Evolutionary conservation across 92 coral and sea anemone species (phyloP), one percentile per base, ranked within the genome.

Genomic region (Micromussa lordhowensis): DNA sequence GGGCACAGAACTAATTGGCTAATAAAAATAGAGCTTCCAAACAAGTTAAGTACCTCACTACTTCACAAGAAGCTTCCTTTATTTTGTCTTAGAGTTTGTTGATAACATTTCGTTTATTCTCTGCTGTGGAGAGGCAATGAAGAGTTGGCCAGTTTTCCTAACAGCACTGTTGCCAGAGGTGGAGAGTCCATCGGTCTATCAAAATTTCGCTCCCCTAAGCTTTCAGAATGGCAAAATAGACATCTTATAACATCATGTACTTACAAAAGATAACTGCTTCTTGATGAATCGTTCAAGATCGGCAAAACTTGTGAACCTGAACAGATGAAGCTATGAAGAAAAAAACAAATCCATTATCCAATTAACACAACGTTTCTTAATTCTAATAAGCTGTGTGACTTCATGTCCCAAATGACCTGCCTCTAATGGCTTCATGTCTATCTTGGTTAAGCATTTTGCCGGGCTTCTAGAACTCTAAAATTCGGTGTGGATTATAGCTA

Each of bases 231-330:
- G 5, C 30, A 61, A 66, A 16, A 13, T 26, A 11, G n/a, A n/a
- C 71, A 54, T 30, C 70, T n/a, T 26, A 12, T 35, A 26, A 36
- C 13, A 44, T 68, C n/a, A 2, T 55, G 35, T 88, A 90, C 97
- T 94, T 94, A 94, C 97, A 86, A 85, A 94, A 14, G 95, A 82
- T 35, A 94, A 83, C 61, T 94, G 92, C 90, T 88, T 91, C 94
- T 94, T 94, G 54, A 93, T 61, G 85, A 94, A 94, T 68, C 84
- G 79, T 38, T 90, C 95, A 28, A 94, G 85, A 57, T 88, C 93
- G 34, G 58, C 77, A 49, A 88, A 68, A 81, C 78, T 68, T 40
- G 81, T 83, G 55, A 94, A 94, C 79, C 87, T 85, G 75, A 94
- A 94, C 57, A 91, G 79, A 32, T 86, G 86, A 73, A 94, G 91